Evolutionary conservation across 2,888 invertebrate genomes (phyloP).

Genomic region (Oligia latruncula): DNA sequence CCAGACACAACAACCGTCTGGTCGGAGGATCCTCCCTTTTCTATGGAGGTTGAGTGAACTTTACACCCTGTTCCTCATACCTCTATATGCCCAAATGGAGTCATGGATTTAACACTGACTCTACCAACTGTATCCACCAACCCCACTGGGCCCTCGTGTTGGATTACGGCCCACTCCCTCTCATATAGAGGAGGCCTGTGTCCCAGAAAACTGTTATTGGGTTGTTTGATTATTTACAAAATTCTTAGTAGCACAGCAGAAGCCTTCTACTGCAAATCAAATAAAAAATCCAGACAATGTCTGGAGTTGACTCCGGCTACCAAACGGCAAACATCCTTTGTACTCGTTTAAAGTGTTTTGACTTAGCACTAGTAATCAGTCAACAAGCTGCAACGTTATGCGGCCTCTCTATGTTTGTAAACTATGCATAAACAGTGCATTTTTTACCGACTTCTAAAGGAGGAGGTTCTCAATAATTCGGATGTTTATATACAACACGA

Average conservation of each 20-base stretch:
- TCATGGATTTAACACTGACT: background rate
- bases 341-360: background rate
- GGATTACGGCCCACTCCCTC: background rate
- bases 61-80: no score
- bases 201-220: background rate
- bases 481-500: no score
- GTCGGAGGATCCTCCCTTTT: no score
- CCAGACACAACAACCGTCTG: no score
- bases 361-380: background rate
- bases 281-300: no score
- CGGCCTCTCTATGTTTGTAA: background rate
- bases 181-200: background rate
- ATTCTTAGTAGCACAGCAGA: no score
- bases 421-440: background rate
- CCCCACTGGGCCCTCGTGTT: no score
- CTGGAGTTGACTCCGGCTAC: no score
- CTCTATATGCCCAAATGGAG: no score
- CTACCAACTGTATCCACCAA: background rate
- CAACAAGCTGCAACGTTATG: background rate
- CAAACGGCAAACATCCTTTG: constrained; percentile 1
- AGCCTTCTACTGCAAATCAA: no score
- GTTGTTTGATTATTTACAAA: background rate
- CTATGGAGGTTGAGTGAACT: no score
- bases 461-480: no score
- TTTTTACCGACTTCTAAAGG: background rate